Base-by-base conservation (phyloP, 2,113 vertebrate genomes). In the Pundamilia nyererei region DNA sequence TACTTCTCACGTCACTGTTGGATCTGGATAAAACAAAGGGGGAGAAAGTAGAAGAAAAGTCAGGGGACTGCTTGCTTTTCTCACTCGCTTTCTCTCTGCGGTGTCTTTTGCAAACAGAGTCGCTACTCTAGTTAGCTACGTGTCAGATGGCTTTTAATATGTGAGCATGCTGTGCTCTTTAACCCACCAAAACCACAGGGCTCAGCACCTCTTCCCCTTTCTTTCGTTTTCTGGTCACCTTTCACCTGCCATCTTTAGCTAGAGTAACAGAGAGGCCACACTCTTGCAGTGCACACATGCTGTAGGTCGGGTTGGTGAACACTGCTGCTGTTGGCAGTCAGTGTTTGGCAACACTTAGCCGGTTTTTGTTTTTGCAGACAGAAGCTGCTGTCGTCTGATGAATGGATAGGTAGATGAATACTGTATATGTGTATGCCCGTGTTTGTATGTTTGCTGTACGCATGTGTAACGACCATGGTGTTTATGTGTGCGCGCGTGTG, bases 141-240 rank as follows among this genome's bases (percentile, higher is more conserved):
- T 91, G 94, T 96, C 94, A 85, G 92, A 94, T 91, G 89, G 89
- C 86, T 93, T 89, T 93, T 95, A 96, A 96, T 94, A 95, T 94
- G 95, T 24, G 89, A 96, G 95, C 95, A 95, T 96, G 95, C 94
- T 95, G 88, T 93, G 93, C 89, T 85, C 82, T 89, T 96, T 94
- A 94, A 95, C 95, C 94, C 90, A 84, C 60, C 49, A 3, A 94
- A 94, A 95, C 95, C 95, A 87, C 95, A 94, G 35, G 79, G 54
- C 72, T 4, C 33, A 5, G 81, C 31, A 58, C 87, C 58, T 86
- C 91, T 42, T 82, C 54, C 58, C 35, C 70, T 72, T 70, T 24
- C 47, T 51, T 65, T 72, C 80, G 24, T 24, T 38, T 45, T 79
- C 72, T 86, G 33, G 56, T 82, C 81, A 83, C 77, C 86, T 84